Conservation (phyloP, 2,888 invertebrate species). For the Chrysolina oricalcia region DNA sequence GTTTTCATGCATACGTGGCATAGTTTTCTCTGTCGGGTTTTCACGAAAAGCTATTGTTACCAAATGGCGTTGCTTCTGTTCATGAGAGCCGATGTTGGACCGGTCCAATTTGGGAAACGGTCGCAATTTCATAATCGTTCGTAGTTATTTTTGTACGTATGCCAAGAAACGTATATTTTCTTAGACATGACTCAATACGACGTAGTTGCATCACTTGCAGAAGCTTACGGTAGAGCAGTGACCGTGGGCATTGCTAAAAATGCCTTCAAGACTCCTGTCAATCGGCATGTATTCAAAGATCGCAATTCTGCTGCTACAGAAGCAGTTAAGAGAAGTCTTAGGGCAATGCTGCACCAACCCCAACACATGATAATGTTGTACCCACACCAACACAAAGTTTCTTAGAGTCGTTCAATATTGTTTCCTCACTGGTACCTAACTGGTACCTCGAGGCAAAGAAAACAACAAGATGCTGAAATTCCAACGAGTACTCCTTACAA, state of each 20-base stretch:
- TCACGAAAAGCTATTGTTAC: no score
- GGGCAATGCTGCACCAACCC: not conserved
- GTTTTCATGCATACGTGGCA: no score
- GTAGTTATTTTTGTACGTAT: not conserved
- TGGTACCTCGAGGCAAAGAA: no score
- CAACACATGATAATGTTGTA: not conserved
- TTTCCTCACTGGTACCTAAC: not conserved
- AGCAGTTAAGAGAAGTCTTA: constrained; percentile 8
- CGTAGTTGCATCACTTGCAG: constrained; percentile 5
- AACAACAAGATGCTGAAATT: no score
- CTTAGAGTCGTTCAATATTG: not conserved
- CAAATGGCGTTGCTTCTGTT: not conserved
- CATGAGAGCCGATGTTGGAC: not conserved
- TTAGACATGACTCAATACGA: no score
- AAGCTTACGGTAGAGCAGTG: constrained; percentile 20
- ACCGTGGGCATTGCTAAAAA: constrained; percentile 26
- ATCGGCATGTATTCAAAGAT: constrained; percentile 23
- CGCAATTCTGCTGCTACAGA: constrained; percentile 21
- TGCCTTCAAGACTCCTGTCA: constrained; percentile 23
- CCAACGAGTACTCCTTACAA: no score
- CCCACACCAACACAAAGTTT: not conserved
- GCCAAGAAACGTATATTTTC: not conserved
- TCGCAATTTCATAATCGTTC: not conserved
- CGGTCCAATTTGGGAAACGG: not conserved
- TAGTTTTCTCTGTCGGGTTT: no score